Conservation (phyloP, 1,140 invertebrate species). For the Drosophila teissieri region DNA sequence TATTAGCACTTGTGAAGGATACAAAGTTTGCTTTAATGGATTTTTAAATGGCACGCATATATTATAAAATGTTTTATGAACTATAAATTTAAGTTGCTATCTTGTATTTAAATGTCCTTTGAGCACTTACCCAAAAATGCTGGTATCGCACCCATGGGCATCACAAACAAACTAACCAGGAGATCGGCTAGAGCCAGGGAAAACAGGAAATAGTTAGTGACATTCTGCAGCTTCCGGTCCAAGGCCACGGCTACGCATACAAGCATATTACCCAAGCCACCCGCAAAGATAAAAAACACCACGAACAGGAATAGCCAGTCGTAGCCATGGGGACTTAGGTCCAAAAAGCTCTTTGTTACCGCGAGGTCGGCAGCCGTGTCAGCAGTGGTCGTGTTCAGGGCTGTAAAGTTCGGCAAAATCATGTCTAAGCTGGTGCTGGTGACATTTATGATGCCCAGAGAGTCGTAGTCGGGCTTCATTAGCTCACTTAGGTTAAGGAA, state of each 20-base stretch:
- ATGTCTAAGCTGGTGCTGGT: conserved; percentile 55
- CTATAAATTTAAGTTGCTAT: too few species aligned
- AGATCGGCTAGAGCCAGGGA: conserved; percentile 97
- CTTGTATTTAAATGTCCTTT: too few species aligned
- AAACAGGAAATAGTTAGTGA: conserved; percentile 97
- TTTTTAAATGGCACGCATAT: too few species aligned
- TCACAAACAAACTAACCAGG: conserved; percentile 94
- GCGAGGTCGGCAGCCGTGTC: conserved; percentile 30
- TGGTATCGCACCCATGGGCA: conserved; percentile 94
- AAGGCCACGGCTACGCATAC: conserved; percentile 95
- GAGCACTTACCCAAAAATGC: conserved; percentile 92
- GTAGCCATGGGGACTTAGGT: conserved; percentile 84
- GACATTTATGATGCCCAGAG: conserved; percentile 40
- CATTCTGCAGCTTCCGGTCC: conserved; percentile 94
- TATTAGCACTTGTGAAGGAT: too few species aligned
- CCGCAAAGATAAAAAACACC: conserved; percentile 92
- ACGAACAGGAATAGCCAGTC: conserved; percentile 93
- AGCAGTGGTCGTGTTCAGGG: conserved; percentile 36
- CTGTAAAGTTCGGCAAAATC: conserved; percentile 66
- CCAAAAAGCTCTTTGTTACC: conserved; percentile 49
- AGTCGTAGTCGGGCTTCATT: conserved; percentile 27
- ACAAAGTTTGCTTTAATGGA: too few species aligned
- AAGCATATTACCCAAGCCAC: conserved; percentile 95
- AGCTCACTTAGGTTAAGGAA: conserved; percentile 62
- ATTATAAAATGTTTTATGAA: too few species aligned